Percentiles rank a stretch among this genome's conserved stretches.
Evolutionary conservation across 2,113 vertebrate species (phyloP).

Genomic region (Grammomys dolichurus): DNA sequence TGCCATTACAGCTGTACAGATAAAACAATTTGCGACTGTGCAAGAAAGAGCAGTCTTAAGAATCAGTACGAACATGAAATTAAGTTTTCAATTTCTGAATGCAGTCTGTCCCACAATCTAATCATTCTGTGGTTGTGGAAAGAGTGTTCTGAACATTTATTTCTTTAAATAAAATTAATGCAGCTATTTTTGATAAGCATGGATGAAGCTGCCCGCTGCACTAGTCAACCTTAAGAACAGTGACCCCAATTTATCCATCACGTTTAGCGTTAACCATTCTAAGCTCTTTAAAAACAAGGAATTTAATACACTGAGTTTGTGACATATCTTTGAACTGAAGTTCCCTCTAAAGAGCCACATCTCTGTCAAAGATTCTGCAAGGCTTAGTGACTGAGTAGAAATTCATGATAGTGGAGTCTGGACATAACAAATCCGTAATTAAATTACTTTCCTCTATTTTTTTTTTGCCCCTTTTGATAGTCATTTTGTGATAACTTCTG

Average conservation of each 20-base stretch:
- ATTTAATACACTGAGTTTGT: background rate
- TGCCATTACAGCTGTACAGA: background rate
- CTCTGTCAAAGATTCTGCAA: background rate
- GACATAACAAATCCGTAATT: too few species aligned
- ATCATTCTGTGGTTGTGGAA: background rate
- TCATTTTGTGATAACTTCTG: background rate
- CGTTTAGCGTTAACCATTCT: background rate
- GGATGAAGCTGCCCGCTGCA: background rate
- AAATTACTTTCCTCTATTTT: background rate
- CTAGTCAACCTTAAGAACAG: background rate
- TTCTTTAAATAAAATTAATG: background rate
- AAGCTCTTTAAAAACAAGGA: background rate
- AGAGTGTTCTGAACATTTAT: background rate
- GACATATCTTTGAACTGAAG: background rate
- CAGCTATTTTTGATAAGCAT: background rate
- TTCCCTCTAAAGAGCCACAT: background rate
- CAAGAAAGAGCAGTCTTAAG: slow-evolving; percentile 20
- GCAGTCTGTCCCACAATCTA: background rate
- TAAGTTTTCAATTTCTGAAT: background rate
- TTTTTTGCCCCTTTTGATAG: background rate
- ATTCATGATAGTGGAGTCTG: background rate
- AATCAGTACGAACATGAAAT: slow-evolving; percentile 34
- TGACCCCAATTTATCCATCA: background rate
- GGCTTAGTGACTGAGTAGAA: background rate
- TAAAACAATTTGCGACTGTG: background rate